A percentile compares a stretch with the other conserved stretches of the same genome.
phyloP scores from a whole-genome alignment of 2,113 vertebrate species.

The Macrotus californicus region DNA sequence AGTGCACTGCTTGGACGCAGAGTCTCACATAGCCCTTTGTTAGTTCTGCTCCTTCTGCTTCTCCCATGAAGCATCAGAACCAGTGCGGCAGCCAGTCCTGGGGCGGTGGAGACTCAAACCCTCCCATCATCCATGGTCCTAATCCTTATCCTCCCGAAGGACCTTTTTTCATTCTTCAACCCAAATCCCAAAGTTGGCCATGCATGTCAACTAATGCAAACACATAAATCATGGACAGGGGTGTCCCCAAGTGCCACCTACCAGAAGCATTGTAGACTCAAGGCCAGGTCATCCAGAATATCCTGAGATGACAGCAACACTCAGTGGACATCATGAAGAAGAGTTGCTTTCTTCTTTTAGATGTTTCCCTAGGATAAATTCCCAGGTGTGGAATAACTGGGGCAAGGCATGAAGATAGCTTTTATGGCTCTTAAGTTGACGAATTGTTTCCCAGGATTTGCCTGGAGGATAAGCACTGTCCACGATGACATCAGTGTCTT shows the following conservation, averaged over 20 bases:
- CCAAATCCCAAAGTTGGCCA: neutral
- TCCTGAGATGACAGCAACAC: neutral
- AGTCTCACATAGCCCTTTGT: neutral
- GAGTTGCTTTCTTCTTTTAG: neutral
- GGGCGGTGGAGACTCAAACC: neutral
- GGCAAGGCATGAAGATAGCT: neutral
- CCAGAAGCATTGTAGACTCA: neutral
- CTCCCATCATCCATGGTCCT: neutral
- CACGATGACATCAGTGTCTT: neutral
- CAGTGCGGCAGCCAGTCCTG: neutral
- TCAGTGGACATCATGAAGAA: neutral
- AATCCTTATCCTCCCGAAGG: neutral
- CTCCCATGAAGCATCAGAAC: neutral
- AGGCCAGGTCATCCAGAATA: neutral
- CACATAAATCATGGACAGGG: neutral
- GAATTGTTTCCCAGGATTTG: neutral
- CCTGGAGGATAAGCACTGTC: neutral
- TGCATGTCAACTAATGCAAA: neutral
- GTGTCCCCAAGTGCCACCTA: neutral
- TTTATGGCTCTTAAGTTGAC: neutral
- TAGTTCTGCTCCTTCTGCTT: neutral
- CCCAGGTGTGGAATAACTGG: neutral
- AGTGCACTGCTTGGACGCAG: neutral
- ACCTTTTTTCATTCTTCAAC: neutral
- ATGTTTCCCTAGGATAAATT: neutral